A percentile compares a stretch with the other conserved stretches of the same genome.
Conservation (phyloP, 2,888 invertebrate genomes). For the Cephalotes varians region DNA sequence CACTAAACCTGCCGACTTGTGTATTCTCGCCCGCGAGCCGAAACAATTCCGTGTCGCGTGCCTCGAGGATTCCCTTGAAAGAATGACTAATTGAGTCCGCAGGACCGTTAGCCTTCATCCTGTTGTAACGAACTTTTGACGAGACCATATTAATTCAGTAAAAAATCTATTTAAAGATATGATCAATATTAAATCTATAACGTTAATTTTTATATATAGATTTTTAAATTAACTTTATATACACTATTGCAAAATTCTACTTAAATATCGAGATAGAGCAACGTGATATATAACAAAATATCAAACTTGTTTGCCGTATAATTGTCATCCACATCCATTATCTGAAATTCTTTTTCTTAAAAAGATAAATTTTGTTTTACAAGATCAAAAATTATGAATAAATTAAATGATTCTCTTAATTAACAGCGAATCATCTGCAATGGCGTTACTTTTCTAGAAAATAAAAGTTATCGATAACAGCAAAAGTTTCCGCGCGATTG, state of each 20-base stretch:
- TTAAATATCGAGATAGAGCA: background rate
- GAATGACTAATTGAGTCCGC: slow-evolving; percentile 34
- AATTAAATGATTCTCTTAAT: background rate
- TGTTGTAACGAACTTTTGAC: background rate
- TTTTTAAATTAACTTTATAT: background rate
- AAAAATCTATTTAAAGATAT: background rate
- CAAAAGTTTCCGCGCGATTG: slow-evolving; percentile 66
- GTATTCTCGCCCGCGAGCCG: slow-evolving; percentile 51
- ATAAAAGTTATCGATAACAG: slow-evolving; percentile 60
- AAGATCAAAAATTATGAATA: background rate
- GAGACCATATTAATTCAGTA: background rate
- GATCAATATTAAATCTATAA: background rate
- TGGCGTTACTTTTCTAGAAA: background rate
- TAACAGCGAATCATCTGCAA: background rate
- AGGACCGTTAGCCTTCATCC: slow-evolving; percentile 22
- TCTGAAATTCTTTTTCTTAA: slow-evolving; percentile 38
- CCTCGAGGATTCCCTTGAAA: slow-evolving; percentile 55
- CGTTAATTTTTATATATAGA: background rate
- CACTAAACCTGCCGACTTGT: slow-evolving; percentile 41
- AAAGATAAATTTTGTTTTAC: slow-evolving; percentile 27
- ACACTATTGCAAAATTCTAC: background rate
- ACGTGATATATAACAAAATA: too few relatives aligned
- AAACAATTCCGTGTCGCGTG: slow-evolving; percentile 72
- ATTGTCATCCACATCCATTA: background rate
- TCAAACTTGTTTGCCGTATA: background rate